A percentile compares a stretch with the other conserved stretches of the same genome.
Conservation (phyloP, 2,797 vertebrate species). For the Sardinella longiceps region DNA sequence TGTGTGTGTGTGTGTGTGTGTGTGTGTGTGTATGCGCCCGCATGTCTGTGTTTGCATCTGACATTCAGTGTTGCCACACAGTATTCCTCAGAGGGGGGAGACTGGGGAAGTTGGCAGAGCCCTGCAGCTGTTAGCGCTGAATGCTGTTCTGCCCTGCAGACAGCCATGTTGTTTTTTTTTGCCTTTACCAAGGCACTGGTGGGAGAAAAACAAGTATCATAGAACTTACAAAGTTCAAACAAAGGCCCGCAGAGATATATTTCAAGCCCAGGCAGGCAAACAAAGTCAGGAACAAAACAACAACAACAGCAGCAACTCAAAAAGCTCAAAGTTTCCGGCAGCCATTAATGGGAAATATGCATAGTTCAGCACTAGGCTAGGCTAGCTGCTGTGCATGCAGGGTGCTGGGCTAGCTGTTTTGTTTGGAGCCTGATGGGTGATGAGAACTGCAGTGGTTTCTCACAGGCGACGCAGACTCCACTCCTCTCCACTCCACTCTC, state of each 20-base stretch:
- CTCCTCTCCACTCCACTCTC: background rate
- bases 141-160: background rate
- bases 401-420: background rate
- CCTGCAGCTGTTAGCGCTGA: conserved; percentile 18
- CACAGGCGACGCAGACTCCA: background rate
- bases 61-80: background rate
- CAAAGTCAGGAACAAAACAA: conserved; percentile 18
- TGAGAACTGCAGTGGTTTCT: background rate
- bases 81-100: background rate
- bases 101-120: background rate
- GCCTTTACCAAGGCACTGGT: background rate
- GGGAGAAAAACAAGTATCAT: conserved; percentile 4
- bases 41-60: background rate
- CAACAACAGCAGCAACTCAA: background rate
- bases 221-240: conserved; percentile 13
- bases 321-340: background rate
- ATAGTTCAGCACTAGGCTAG: background rate
- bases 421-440: too few species aligned
- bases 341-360: background rate
- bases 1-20: conserved; percentile 20
- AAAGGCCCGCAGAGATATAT: conserved; percentile 22
- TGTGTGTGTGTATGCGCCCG: background rate
- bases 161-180: background rate
- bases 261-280: background rate
- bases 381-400: background rate